Evolutionary conservation across 92 coral and sea anemone species (phyloP), one percentile per base, ranked within the genome.

Genomic region (Porites cylindrica): DNA sequence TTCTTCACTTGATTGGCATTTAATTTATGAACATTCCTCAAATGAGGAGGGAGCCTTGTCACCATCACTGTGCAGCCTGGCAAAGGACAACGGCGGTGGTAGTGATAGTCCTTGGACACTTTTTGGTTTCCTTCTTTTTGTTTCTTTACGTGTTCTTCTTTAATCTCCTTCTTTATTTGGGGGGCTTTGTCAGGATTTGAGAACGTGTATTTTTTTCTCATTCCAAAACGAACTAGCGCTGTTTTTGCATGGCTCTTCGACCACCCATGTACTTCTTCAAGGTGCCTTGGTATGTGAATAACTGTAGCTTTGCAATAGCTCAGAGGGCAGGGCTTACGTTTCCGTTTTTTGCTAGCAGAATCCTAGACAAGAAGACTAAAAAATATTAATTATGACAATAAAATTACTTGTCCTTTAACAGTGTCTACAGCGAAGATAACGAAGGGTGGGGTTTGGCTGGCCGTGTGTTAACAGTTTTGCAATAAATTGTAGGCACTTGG

Each of bases 31-130:
- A 82, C 86, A 58, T 70, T 82, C 38, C 77, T 54, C 86, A 82
- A n/a, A 69, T 82, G 78, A 56, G 64, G 86, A 67, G 86, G 86
- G 29, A 82, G 76, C 51, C 86, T 82, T 64, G 69, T 70, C 26
- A 54, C 77, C 24, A 82, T 58, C 61, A 66, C 43, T 66, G 79
- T 67, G 76, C 79, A 82, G 65, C 79, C 86, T 50, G 24, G 19
- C 47, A 82, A 59, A 67, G 86, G 86, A 58, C 86, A 69, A 38
- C 20, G 65, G 65, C 77, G 65, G 65, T 82, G 51, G 66, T 82
- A 65, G 76, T 67, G 78, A 60, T 62, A 82, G 62, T 67, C 77
- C 47, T 56, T 61, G 21, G 75, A 70, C 75, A 50, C 50, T 76
- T 54, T 58, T 1, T 18, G 74, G n/a, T 19, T 6, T 59, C 23